Conservation (phyloP, 2,888 invertebrate genomes). For the Drosophila barbarae region DNA sequence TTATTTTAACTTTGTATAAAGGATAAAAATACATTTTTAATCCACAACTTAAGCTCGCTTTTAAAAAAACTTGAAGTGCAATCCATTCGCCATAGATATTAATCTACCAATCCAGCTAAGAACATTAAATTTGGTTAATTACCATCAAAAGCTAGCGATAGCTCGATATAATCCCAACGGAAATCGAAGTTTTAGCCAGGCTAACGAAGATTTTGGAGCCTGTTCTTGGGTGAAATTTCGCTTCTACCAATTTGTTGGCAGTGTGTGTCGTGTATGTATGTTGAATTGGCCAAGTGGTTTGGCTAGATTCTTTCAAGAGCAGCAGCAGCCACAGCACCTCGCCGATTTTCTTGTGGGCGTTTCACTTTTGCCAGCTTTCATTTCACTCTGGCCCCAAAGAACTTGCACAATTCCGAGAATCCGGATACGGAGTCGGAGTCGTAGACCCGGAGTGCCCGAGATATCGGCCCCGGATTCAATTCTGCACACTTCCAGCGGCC, state of each 20-base stretch:
- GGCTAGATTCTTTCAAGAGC: slow-evolving; percentile 67
- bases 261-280: slow-evolving; percentile 53
- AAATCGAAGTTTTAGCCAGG: slow-evolving; percentile 31
- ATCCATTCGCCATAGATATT: background rate
- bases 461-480: slow-evolving; percentile 6
- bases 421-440: background rate
- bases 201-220: slow-evolving; percentile 45
- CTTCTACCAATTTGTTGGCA: slow-evolving; percentile 29
- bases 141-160: slow-evolving; percentile 53
- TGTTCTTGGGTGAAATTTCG: slow-evolving; percentile 73
- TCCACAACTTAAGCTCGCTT: too few relatives aligned
- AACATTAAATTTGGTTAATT: slow-evolving; percentile 51
- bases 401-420: slow-evolving; percentile 15
- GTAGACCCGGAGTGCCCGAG: slow-evolving; percentile 1
- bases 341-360: slow-evolving; percentile 62
- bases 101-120: background rate
- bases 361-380: slow-evolving; percentile 72
- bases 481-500: slow-evolving; percentile 16
- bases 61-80: background rate
- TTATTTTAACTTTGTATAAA: too few relatives aligned
- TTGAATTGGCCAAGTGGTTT: slow-evolving; percentile 70
- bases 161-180: slow-evolving; percentile 50
- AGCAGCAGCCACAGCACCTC: slow-evolving; percentile 27
- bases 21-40: too few relatives aligned
- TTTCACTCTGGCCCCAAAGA: slow-evolving; percentile 53